Percentiles rank a stretch among this genome's conserved stretches.
phyloP scores from a whole-genome alignment of 2,113 vertebrate genomes.

The Vidua macroura region DNA sequence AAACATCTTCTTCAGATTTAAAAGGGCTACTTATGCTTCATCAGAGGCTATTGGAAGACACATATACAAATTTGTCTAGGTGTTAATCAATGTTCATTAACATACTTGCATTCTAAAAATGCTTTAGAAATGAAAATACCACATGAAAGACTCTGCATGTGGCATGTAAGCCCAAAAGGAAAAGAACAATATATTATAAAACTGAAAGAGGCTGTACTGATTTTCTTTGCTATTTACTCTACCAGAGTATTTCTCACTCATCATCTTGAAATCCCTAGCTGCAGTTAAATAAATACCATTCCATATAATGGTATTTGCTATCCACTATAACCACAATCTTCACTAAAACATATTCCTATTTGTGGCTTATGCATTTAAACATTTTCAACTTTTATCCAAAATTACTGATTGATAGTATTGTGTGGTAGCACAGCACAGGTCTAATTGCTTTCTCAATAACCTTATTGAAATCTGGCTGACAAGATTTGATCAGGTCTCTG shows the following conservation, averaged over 20 bases:
- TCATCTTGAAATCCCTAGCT: neutral
- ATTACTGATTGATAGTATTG: neutral
- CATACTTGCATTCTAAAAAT: neutral
- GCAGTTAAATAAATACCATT: neutral
- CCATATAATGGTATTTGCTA: neutral
- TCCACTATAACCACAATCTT: neutral
- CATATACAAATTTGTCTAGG: neutral
- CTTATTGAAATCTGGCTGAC: neutral
- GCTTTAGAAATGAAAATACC: neutral
- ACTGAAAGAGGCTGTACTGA: neutral
- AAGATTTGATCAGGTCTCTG: neutral
- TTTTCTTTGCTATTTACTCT: neutral
- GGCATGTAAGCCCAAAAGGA: neutral
- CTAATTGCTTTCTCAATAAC: neutral
- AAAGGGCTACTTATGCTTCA: neutral
- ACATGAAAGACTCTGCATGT: neutral
- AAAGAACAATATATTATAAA: neutral
- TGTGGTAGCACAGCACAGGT: neutral
- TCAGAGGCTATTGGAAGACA: neutral
- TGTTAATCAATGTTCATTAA: neutral
- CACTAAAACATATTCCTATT: neutral
- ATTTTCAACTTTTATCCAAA: neutral
- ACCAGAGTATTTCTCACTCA: neutral
- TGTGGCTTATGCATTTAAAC: neutral
- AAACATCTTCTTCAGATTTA: neutral